Percentiles rank a stretch among this genome's conserved stretches.
Conservation (phyloP, 2,113 vertebrate species). For the Zapus hudsonius region DNA sequence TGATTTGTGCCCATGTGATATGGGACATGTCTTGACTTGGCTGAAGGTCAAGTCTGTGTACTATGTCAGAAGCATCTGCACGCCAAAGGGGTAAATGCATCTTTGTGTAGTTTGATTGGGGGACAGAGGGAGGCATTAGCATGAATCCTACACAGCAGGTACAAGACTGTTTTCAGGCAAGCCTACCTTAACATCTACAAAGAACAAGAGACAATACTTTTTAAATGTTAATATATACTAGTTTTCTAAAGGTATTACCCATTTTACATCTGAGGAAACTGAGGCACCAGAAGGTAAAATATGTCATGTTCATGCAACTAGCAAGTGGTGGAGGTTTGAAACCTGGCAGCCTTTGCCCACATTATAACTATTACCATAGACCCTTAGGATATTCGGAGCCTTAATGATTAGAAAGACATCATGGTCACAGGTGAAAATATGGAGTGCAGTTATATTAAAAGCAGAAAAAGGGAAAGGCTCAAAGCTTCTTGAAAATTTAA, state of each 20-base stretch:
- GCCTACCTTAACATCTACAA: conserved; percentile 40
- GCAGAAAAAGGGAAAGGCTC: background rate
- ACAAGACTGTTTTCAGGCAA: conserved; percentile 32
- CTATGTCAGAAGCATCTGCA: background rate
- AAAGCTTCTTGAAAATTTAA: background rate
- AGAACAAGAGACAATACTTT: conserved; percentile 45
- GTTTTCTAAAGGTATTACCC: conserved; percentile 10
- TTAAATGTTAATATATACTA: background rate
- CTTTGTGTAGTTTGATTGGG: background rate
- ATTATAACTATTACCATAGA: background rate
- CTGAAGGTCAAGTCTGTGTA: background rate
- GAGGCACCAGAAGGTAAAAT: background rate
- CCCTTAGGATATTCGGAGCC: background rate
- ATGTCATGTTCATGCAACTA: background rate
- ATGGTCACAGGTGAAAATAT: background rate
- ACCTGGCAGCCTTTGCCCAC: background rate
- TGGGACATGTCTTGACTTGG: background rate
- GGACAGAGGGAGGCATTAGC: background rate
- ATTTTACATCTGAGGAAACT: conserved; percentile 18
- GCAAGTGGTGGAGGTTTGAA: background rate
- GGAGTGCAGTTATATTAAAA: background rate
- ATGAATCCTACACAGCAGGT: background rate
- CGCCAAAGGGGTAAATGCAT: background rate
- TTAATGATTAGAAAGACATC: background rate
- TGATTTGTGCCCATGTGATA: background rate